Evolutionary conservation across 2,888 invertebrate genomes (phyloP).

Genomic region (Hypomecis atomaria): DNA sequence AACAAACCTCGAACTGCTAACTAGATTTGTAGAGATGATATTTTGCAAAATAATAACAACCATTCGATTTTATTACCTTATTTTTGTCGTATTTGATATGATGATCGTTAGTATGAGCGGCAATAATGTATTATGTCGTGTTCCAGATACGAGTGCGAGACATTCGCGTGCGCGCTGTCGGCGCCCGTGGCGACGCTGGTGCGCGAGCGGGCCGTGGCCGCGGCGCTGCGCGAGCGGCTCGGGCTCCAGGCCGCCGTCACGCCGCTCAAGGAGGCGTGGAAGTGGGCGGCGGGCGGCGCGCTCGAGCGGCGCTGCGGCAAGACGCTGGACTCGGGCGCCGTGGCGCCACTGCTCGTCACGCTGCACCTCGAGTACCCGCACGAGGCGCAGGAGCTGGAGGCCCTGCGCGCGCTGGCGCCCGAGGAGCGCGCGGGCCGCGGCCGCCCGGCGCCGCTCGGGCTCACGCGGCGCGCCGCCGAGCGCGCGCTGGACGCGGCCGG

Average conservation of each 20-base stretch:
- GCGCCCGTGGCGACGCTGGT: slow-evolving; percentile 88
- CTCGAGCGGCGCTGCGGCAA: slow-evolving; percentile 22
- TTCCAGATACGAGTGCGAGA: slow-evolving; percentile 86
- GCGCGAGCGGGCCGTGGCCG: slow-evolving; percentile 87
- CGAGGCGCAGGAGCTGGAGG: slow-evolving; percentile 73
- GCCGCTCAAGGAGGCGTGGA: slow-evolving; percentile 92
- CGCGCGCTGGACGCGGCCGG: slow-evolving; percentile 78
- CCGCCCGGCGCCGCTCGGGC: slow-evolving; percentile 55
- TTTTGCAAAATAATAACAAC: too few relatives aligned
- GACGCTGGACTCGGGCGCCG: slow-evolving; percentile 82
- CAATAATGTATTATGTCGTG: not conserved
- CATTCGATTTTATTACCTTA: too few relatives aligned
- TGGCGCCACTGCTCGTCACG: slow-evolving; percentile 86
- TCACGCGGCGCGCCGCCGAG: slow-evolving; percentile 87
- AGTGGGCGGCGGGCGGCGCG: slow-evolving; percentile 72
- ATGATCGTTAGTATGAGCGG: not conserved
- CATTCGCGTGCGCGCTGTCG: slow-evolving; percentile 88
- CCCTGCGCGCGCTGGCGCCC: slow-evolving; percentile 49
- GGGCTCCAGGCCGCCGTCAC: slow-evolving; percentile 76
- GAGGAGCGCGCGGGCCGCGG: slow-evolving; percentile 65
- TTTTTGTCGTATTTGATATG: not conserved
- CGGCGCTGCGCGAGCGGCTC: slow-evolving; percentile 84
- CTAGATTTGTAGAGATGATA: too few relatives aligned
- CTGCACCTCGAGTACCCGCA: slow-evolving; percentile 84
- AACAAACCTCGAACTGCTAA: too few relatives aligned